Evolutionary conservation across 92 coral and sea anemone species (phyloP).

Genomic region (Phenganax stokvisi): DNA sequence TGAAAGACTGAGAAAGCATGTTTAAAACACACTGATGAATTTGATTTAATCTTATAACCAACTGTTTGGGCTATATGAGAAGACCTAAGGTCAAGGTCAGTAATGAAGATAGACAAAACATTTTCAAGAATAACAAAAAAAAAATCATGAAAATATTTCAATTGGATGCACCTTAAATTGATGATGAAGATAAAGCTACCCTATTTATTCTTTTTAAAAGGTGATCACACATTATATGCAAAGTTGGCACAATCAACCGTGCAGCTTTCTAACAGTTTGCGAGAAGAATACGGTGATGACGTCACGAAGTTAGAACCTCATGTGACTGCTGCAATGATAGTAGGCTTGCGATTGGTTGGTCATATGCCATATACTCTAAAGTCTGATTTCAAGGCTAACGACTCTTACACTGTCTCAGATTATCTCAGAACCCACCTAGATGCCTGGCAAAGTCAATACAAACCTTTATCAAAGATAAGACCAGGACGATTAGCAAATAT

Average conservation of each 20-base stretch:
- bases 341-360: constrained; percentile 20
- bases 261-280: constrained; percentile 21
- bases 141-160: neutral
- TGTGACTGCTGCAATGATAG: constrained; percentile 8
- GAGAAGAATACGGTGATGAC: constrained; percentile 14
- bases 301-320: constrained; percentile 17
- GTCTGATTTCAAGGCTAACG: constrained; percentile 14
- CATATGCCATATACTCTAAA: constrained; percentile 6
- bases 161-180: neutral
- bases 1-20: no score
- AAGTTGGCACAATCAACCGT: constrained; percentile 10
- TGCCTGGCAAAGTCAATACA: neutral
- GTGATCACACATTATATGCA: neutral
- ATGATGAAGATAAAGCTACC: neutral
- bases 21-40: no score
- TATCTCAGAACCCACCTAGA: constrained; percentile 14
- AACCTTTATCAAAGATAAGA: constrained; percentile 12
- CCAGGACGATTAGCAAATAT: constrained; percentile 56
- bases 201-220: neutral
- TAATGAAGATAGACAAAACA: no score
- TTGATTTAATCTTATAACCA: no score
- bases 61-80: no score
- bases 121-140: no score
- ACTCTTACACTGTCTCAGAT: neutral
- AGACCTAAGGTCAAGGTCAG: no score